Base-by-base conservation (phyloP, 1,140 invertebrate species). In the Aphelenchoides fujianensis region DNA sequence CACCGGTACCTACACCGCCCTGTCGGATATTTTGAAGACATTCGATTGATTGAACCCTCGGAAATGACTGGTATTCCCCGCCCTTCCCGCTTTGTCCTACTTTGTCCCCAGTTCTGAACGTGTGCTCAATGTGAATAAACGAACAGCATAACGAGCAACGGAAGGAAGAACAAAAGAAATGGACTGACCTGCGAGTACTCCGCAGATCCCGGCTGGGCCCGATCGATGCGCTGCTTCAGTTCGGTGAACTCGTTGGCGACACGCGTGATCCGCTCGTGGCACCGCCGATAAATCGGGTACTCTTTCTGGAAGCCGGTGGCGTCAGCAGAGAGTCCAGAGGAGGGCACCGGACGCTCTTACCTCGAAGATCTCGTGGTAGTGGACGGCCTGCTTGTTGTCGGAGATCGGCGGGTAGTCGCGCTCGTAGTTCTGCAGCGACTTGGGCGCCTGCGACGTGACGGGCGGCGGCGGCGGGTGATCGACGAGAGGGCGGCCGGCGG, bases 11-110 rank as follows among this genome's bases (percentile, higher is more conserved):
- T 66, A 66, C 7, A 36, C 27, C 0, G 27, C 63, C 12, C 2
- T 66, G 3, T 66, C 34, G 28, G 63, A 66, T 35, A 66, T 66
- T 66, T 16, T 66, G 27, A 66, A 66, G 7, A 66, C 63, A 41
- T 66, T 66, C 53, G 74, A 48, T 59, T 5, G 55, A 59, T n/a
- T n/a, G n/a, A n/a, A n/a, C n/a, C n/a, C n/a, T n/a, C n/a, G n/a
- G n/a, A n/a, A n/a, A n/a, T n/a, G n/a, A n/a, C n/a, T n/a, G n/a
- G n/a, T n/a, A n/a, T n/a, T n/a, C n/a, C n/a, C n/a, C n/a, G n/a
- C n/a, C n/a, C n/a, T n/a, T n/a, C n/a, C n/a, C n/a, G n/a, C n/a
- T n/a, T n/a, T n/a, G n/a, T n/a, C n/a, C n/a, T n/a, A n/a, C n/a
- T n/a, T n/a, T n/a, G n/a, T n/a, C n/a, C n/a, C n/a, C n/a, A n/a